Evolutionary conservation across 2,888 invertebrate genomes (phyloP).

Genomic region (Mesoligia furuncula): DNA sequence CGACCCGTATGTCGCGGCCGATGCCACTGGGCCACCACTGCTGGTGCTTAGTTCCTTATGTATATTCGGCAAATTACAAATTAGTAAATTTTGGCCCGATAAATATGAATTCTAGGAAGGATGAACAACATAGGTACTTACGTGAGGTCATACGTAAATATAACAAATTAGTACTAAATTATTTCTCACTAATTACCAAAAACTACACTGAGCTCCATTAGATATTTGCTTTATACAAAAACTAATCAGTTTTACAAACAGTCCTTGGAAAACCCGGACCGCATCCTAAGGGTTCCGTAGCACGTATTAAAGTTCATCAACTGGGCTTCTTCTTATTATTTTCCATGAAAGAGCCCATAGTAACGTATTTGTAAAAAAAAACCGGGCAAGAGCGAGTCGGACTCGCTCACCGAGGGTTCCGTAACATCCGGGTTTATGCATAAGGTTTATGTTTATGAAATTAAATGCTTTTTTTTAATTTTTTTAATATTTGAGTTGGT

Average conservation of each 20-base stretch:
- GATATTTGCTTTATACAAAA: conserved; percentile 23
- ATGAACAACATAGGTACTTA: not conserved
- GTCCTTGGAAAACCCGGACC: not conserved
- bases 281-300: not conserved
- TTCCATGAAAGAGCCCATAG: too few relatives aligned
- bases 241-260: not conserved
- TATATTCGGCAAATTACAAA: not conserved
- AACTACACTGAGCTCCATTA: not conserved
- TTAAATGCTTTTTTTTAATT: too few relatives aligned
- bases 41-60: not conserved
- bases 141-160: not conserved
- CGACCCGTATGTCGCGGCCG: too few relatives aligned
- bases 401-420: too few relatives aligned
- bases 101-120: not conserved
- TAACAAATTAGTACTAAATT: not conserved
- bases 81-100: not conserved
- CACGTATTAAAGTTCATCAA: too few relatives aligned
- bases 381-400: too few relatives aligned
- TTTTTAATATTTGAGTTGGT: too few relatives aligned
- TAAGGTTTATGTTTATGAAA: too few relatives aligned
- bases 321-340: too few relatives aligned
- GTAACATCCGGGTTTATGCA: too few relatives aligned
- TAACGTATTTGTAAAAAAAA: too few relatives aligned
- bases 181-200: conserved; percentile 15
- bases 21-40: too few relatives aligned